A percentile compares a stretch with the other conserved stretches of the same genome.
Conservation (phyloP, 2,113 vertebrate species). For the Engystomops pustulosus region DNA sequence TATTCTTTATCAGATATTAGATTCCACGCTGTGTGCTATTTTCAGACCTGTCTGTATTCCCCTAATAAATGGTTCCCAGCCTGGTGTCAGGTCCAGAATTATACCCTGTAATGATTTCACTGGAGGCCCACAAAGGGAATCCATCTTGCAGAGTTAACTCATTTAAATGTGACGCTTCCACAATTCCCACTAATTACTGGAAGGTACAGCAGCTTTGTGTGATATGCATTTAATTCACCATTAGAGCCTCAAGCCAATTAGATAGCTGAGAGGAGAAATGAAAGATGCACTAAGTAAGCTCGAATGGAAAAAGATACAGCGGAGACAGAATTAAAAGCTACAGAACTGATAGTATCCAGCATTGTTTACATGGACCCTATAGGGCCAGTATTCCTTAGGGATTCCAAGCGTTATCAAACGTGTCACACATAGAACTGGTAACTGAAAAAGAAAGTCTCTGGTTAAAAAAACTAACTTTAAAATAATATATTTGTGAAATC, state of each 20-base stretch:
- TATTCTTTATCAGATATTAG: constrained; percentile 1
- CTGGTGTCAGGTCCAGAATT: constrained; percentile 33
- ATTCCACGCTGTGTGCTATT: background rate
- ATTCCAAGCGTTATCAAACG: background rate
- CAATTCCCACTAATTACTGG: constrained; percentile 30
- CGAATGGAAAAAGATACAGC: background rate
- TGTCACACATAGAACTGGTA: background rate
- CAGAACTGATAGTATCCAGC: too few species aligned
- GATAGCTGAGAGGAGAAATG: background rate
- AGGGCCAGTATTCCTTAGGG: background rate
- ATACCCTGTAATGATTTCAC: constrained; percentile 35
- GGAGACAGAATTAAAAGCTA: background rate
- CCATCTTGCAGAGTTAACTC: constrained; percentile 19
- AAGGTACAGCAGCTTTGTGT: constrained; percentile 10
- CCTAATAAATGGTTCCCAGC: constrained; percentile 21
- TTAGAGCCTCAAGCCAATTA: constrained; percentile 9
- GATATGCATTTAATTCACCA: constrained; percentile 25
- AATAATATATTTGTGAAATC: background rate
- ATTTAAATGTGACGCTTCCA: constrained; percentile 31
- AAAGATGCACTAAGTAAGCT: background rate
- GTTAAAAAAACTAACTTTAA: background rate
- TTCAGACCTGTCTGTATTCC: constrained; percentile 3
- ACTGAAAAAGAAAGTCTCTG: background rate
- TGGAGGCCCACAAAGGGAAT: constrained; percentile 26
- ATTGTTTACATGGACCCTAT: background rate